Base-by-base conservation (phyloP, 2,888 invertebrate genomes). In the Tuberolachnus salignus region DNA sequence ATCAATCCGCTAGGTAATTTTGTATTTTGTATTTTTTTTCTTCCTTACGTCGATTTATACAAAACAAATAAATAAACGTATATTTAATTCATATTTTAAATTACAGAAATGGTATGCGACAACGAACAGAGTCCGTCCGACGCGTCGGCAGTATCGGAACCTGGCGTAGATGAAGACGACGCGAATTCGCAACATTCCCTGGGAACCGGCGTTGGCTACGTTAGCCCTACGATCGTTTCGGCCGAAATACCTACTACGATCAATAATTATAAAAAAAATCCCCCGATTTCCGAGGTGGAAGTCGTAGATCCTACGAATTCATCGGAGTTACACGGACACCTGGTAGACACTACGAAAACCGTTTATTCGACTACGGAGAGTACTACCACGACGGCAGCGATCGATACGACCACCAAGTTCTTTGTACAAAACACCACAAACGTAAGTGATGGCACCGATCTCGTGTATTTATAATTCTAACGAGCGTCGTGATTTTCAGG, bases 1-100 rank as follows among this genome's bases (percentile, higher is more conserved):
- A 93, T 96, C 83, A 91, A 92, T 85, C 91, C 92, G 0, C 92
- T 91, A 83, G 95, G 88, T 88, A 84, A 83, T 72, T 23, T 66
- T 13, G 8, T 3, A 3, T 69, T 34, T 51, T 26, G n/a, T n/a
- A n/a, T n/a, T n/a, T n/a, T n/a, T n/a, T n/a, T n/a, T n/a, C n/a
- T n/a, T 26, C 11, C 13, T 3, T 10, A 34, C 14, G 19, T 69
- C 42, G 16, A 42, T 57, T 23, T 57, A n/a, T 8, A 53, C 53
- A 19, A 19, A 19, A 19, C 9, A 19, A 16, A 51, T 51, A 51
- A 14, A 51, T 16, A 51, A 3, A n/a, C 44, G 6, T 44, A 44
- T 46, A 46, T 42, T 16, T 14, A 14, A 1, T n/a, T 53, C 14
- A 21, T 46, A n/a, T 46, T 59, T 59, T 34, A 10, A 71, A 66